Evolutionary conservation across 1,140 invertebrate species (phyloP).

Genomic region (Ostrea denselamellosa): DNA sequence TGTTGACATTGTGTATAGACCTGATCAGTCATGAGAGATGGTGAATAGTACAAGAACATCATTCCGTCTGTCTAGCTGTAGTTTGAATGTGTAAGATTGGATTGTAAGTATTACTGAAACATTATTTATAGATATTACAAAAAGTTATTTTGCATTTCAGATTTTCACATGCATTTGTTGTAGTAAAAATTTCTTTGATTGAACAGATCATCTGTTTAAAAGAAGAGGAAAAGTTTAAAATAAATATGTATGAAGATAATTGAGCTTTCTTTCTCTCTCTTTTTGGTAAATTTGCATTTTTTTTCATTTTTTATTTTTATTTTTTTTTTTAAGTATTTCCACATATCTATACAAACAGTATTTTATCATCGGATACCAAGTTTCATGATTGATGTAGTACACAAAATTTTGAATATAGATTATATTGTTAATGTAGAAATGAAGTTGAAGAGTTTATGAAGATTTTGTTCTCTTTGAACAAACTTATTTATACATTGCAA

Average conservation of each 20-base stretch:
- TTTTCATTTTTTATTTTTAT: too few species aligned
- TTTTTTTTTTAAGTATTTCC: too few species aligned
- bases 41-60: not conserved
- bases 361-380: too few species aligned
- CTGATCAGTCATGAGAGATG: not conserved
- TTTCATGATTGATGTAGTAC: too few species aligned
- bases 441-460: too few species aligned
- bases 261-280: too few species aligned
- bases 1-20: slow-evolving; percentile 18
- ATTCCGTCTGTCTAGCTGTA: slow-evolving; percentile 21
- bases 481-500: too few species aligned
- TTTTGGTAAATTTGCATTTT: too few species aligned
- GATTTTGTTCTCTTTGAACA: too few species aligned
- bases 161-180: slow-evolving; percentile 38
- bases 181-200: slow-evolving; percentile 27
- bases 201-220: slow-evolving; percentile 21
- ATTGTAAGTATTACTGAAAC: slow-evolving; percentile 38
- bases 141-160: slow-evolving; percentile 36
- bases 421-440: too few species aligned
- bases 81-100: slow-evolving; percentile 28
- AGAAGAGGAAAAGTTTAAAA: slow-evolving; percentile 13
- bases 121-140: slow-evolving; percentile 39
- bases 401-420: too few species aligned
- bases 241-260: not conserved
- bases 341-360: too few species aligned